Conservation (phyloP, 1,140 invertebrate genomes). For the Drosophila nasuta region DNA sequence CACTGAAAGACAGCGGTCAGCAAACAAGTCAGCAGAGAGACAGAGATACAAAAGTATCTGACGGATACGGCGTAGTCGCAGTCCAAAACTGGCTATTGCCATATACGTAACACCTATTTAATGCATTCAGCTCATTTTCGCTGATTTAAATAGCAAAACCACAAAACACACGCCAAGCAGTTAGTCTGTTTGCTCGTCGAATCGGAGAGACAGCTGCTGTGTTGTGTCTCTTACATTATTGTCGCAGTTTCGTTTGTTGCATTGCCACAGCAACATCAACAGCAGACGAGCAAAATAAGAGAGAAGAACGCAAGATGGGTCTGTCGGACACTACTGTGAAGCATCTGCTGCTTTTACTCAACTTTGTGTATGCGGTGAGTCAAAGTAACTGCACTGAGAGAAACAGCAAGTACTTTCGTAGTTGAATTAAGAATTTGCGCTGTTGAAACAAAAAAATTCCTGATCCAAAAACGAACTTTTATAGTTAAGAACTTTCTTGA, state of each 20-base stretch:
- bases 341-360: slow-evolving; percentile 75
- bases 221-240: neutral
- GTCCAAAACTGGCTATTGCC: slow-evolving; percentile 62
- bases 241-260: slow-evolving; percentile 32
- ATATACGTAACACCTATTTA: slow-evolving; percentile 61
- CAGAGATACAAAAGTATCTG: slow-evolving; percentile 21
- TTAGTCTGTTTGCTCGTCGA: slow-evolving; percentile 9
- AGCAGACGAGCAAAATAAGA: neutral
- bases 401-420: too few species aligned
- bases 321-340: slow-evolving; percentile 73
- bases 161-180: slow-evolving; percentile 1
- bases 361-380: slow-evolving; percentile 79
- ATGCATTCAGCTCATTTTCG: slow-evolving; percentile 50
- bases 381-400: neutral
- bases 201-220: slow-evolving; percentile 27
- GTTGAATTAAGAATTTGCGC: too few species aligned
- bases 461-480: too few species aligned
- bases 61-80: slow-evolving; percentile 17
- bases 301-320: slow-evolving; percentile 52
- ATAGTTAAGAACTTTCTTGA: too few species aligned
- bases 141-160: slow-evolving; percentile 48
- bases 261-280: slow-evolving; percentile 32
- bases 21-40: neutral
- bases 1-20: slow-evolving; percentile 65
- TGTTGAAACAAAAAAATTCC: too few species aligned